Evolutionary conservation across 2,113 vertebrate genomes (phyloP).

Genomic region (Eleginops maclovinus): DNA sequence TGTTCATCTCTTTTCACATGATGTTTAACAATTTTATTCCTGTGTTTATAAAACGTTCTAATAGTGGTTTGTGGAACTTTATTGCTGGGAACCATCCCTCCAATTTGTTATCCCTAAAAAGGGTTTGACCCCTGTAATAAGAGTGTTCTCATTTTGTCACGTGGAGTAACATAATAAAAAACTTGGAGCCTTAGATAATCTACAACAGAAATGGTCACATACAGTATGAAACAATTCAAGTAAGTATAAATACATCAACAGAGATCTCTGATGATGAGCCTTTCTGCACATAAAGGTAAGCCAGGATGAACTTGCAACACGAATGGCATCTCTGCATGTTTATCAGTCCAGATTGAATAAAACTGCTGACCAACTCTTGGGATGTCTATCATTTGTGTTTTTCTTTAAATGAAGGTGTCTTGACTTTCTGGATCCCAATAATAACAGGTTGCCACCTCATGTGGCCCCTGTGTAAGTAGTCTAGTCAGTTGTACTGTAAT

Average conservation of each 20-base stretch:
- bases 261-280: neutral
- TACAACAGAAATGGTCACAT: neutral
- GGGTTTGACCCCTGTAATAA: neutral
- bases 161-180: too few relatives aligned
- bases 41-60: neutral
- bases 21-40: neutral
- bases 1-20: neutral
- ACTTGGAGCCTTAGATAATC: too few relatives aligned
- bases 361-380: conserved; percentile 31
- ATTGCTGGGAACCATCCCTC: neutral
- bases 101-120: neutral
- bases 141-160: neutral
- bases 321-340: conserved; percentile 11
- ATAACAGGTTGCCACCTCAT: conserved; percentile 40
- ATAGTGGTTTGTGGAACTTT: neutral
- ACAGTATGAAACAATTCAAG: neutral
- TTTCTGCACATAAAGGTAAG: neutral
- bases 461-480: conserved; percentile 31
- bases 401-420: conserved; percentile 55
- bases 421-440: conserved; percentile 48
- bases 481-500: conserved; percentile 54
- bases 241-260: neutral
- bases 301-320: neutral
- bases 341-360: conserved; percentile 16
- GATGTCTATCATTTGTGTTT: conserved; percentile 45